Base-by-base conservation (phyloP, 2,888 invertebrate genomes). In the Phyllotreta striolata region DNA sequence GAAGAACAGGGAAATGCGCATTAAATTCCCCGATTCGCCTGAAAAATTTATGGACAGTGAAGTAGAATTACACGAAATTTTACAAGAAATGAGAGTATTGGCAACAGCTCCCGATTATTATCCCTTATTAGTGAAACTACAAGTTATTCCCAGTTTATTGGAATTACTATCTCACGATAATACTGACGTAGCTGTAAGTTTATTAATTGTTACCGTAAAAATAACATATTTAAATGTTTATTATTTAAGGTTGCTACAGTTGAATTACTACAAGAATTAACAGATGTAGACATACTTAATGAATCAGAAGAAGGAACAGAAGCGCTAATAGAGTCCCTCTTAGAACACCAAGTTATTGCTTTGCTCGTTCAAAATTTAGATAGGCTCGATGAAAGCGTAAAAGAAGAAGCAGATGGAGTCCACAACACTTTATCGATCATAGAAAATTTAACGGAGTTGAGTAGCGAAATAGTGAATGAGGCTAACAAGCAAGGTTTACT, bases 21-120 rank as follows among this genome's bases (percentile, higher is more conserved):
- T 99, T 9, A 99, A 99, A 82, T 98, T 96, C 81, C 94, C 97
- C 0, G 98, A 98, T 78, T 90, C 91, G 75, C 95, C 98, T 6
- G 96, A 97, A 79, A 98, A 97, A 86, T 99, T 99, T 80, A 97
- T 99, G 91, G 92, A 99, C 74, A 97, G 98, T 64, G 99, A 99
- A 84, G 85, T 98, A 24, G 81, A 81, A 70, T 67, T 81, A 14
- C 91, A 93, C 76, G 91, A 91, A 77, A 87, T 87, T 47, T 84
- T 92, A 57, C 89, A 95, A 85, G 95, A 96, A 78, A 86, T 99
- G 79, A 95, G 98, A 83, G 92, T 91, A 3, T 86, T 99, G 38
- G 95, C 98, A 0, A 98, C 98, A 4, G 95, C 94, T 40, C 98
- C 98, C 0, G 96, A 98, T 79, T 88, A 96, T 64, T 99, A 98